Conservation (phyloP, 2,888 invertebrate genomes). For the Spisula subtruncata region DNA sequence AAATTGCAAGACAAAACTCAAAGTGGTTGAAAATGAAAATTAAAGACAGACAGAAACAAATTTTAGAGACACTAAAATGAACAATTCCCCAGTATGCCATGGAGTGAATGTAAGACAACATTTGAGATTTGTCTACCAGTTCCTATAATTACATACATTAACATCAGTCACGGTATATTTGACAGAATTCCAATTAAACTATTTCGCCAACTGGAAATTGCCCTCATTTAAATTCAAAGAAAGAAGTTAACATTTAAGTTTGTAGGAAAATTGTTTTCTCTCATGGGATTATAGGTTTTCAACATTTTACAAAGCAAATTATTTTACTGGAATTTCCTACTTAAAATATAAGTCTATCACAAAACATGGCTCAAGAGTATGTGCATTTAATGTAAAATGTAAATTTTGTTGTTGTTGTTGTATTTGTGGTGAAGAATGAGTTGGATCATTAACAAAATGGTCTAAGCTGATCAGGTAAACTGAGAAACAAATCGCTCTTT, state of each 20-base stretch:
- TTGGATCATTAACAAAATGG: no score
- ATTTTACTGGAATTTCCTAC: neutral
- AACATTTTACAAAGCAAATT: neutral
- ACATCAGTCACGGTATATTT: neutral
- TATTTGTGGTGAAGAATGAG: no score
- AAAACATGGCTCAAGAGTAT: no score
- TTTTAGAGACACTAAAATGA: neutral
- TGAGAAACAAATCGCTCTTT: no score
- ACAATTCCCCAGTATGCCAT: neutral
- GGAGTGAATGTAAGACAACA: neutral
- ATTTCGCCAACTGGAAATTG: slow-evolving; percentile 10
- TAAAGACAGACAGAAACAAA: slow-evolving; percentile 5
- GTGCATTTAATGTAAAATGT: no score
- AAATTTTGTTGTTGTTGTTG: no score
- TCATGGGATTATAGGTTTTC: neutral
- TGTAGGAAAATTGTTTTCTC: neutral
- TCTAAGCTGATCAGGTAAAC: no score
- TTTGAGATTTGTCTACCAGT: neutral
- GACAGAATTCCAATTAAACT: slow-evolving; percentile 21
- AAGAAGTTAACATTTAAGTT: slow-evolving; percentile 18
- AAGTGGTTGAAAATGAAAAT: no score
- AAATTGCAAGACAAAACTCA: no score
- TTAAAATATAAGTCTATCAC: neutral
- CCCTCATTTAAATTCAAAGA: slow-evolving; percentile 12
- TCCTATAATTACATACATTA: neutral